Evolutionary conservation across 2,888 invertebrate species (phyloP).

Genomic region (Tryphoninae sp.): DNA sequence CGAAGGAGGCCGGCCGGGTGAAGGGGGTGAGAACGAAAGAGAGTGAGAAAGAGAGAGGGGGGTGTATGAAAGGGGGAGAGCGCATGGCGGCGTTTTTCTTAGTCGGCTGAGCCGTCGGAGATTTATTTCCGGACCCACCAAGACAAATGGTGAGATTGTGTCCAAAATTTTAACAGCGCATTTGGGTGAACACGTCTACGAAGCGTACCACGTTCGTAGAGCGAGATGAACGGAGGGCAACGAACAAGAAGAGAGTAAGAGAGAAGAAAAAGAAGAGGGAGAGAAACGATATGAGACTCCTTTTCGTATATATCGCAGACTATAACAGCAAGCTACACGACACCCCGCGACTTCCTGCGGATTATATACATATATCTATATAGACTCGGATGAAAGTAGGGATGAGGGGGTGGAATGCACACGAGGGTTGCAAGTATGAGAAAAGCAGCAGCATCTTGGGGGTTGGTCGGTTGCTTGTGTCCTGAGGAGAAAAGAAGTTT

Average conservation of each 20-base stretch:
- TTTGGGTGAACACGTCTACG: constrained; percentile 83
- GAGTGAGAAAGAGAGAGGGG: constrained; percentile 67
- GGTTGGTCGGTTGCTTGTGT: constrained; percentile 59
- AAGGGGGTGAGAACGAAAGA: constrained; percentile 37
- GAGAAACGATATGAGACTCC: constrained; percentile 60
- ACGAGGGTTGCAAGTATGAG: constrained; percentile 59
- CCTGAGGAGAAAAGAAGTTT: constrained; percentile 76
- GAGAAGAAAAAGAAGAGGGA: constrained; percentile 57
- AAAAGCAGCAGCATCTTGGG: constrained; percentile 63
- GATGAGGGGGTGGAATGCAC: constrained; percentile 43
- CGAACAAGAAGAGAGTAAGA: constrained; percentile 69
- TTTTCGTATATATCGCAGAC: constrained; percentile 47
- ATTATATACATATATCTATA: constrained; percentile 28
- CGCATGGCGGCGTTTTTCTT: constrained; percentile 82
- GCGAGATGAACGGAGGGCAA: constrained; percentile 68
- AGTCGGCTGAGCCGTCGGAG: constrained; percentile 82
- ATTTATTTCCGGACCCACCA: constrained; percentile 89
- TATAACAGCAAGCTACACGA: constrained; percentile 57
- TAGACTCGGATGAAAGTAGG: constrained; percentile 6
- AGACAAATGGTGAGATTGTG: constrained; percentile 91
- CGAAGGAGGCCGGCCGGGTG: constrained; percentile 29
- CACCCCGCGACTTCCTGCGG: constrained; percentile 49
- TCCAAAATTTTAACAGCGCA: constrained; percentile 91
- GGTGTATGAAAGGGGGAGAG: constrained; percentile 80
- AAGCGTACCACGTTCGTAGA: constrained; percentile 79